Conservation (phyloP, 2,113 vertebrate genomes). For the Poeciliopsis retropinna region DNA sequence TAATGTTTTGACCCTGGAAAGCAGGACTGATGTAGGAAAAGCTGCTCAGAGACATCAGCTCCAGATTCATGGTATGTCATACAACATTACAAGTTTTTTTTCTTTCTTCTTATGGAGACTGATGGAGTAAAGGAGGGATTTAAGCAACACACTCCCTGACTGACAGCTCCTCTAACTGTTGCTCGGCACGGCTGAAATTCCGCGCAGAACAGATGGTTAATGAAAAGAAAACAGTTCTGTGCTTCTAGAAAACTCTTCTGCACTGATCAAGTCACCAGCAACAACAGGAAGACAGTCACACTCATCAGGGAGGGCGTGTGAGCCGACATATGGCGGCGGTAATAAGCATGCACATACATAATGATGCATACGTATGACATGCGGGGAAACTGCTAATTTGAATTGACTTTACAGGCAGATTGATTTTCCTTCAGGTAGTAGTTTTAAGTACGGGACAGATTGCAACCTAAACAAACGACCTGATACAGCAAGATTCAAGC, state of each 20-base stretch:
- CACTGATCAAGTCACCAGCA: conserved; percentile 45
- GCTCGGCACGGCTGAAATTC: background rate
- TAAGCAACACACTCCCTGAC: background rate
- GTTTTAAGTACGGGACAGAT: conserved; percentile 66
- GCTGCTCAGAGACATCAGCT: background rate
- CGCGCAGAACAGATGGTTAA: conserved; percentile 25
- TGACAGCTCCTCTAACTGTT: conserved; percentile 30
- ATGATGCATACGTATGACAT: conserved; percentile 41
- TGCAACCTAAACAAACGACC: conserved; percentile 46
- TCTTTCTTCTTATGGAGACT: background rate
- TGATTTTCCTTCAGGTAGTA: conserved; percentile 66
- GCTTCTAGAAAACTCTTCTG: conserved; percentile 28
- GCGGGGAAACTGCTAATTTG: conserved; percentile 42
- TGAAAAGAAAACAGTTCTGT: conserved; percentile 13
- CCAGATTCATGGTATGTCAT: background rate
- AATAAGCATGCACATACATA: conserved; percentile 57
- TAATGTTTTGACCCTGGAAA: background rate
- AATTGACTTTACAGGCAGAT: conserved; percentile 54
- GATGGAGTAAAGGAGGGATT: background rate
- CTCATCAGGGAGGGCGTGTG: conserved; percentile 8
- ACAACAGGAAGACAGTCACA: background rate
- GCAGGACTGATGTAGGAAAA: background rate
- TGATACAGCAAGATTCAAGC: conserved; percentile 55
- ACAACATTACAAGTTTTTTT: background rate
- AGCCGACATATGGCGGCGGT: conserved; percentile 54